Percentiles rank a stretch among this genome's conserved stretches.
phyloP scores from a whole-genome alignment of 1,140 invertebrate species.

The Helicoverpa zea region DNA sequence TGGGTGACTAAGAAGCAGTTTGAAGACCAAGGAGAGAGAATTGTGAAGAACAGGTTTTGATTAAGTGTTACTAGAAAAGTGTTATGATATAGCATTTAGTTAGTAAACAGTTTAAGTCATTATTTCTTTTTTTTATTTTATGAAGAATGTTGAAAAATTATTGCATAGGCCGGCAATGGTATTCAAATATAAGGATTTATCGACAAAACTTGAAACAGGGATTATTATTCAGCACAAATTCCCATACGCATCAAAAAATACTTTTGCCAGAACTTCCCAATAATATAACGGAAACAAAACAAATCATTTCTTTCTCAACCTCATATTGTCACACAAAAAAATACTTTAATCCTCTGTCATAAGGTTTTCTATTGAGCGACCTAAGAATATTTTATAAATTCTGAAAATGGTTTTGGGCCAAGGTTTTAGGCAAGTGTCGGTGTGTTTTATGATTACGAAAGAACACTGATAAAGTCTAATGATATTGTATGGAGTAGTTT shows the following conservation, averaged over 20 bases:
- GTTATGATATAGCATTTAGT: slow-evolving; percentile 11
- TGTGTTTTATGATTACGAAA: neutral
- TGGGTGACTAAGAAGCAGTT: slow-evolving; percentile 72
- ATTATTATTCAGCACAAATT: neutral
- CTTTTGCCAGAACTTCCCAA: slow-evolving; percentile 11
- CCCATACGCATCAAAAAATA: slow-evolving; percentile 14
- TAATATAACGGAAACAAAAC: slow-evolving; percentile 28
- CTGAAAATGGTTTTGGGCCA: neutral
- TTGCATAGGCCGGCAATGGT: too few species aligned
- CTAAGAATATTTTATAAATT: slow-evolving; percentile 21
- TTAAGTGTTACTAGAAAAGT: too few species aligned
- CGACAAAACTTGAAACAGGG: neutral
- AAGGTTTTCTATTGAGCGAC: neutral
- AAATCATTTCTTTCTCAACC: neutral
- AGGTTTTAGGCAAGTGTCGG: neutral
- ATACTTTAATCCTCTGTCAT: neutral
- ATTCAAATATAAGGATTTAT: neutral
- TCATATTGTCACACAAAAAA: neutral
- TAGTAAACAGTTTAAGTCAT: slow-evolving; percentile 49
- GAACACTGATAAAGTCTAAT: neutral
- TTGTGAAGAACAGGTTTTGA: slow-evolving; percentile 71
- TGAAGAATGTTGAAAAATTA: too few species aligned
- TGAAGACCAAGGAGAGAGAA: slow-evolving; percentile 71
- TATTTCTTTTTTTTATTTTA: neutral
- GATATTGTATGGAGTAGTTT: too few species aligned